phyloP scores from a whole-genome alignment of 1,140 invertebrate genomes.

The Sitobion miscanthi region DNA sequence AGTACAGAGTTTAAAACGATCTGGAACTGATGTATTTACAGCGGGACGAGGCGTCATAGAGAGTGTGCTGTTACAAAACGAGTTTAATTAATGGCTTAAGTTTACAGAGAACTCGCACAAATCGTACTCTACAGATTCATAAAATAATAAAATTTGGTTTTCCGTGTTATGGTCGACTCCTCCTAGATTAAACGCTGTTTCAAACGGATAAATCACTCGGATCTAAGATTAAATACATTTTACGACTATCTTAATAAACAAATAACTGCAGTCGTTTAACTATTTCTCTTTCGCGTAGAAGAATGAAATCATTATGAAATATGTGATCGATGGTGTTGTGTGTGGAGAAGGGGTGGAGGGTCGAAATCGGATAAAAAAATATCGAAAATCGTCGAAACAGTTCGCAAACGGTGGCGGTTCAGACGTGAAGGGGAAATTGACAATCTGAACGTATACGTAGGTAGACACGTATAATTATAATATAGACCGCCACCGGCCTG shows the following conservation, averaged over 20 bases:
- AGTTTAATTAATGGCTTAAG: constrained; percentile 25
- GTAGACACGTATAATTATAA: neutral
- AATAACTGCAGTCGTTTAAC: neutral
- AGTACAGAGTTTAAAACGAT: neutral
- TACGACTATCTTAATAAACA: neutral
- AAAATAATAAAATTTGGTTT: neutral
- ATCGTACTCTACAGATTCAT: neutral
- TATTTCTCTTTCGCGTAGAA: neutral
- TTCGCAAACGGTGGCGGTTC: neutral
- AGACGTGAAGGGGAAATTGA: neutral
- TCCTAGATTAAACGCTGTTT: neutral
- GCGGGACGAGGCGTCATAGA: neutral
- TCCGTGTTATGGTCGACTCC: neutral
- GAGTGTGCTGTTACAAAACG: neutral
- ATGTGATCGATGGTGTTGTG: neutral
- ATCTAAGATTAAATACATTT: neutral
- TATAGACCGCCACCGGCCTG: neutral
- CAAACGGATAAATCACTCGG: neutral
- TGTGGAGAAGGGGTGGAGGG: no score
- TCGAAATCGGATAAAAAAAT: neutral
- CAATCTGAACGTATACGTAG: neutral
- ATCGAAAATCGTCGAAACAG: neutral
- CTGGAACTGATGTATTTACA: neutral
- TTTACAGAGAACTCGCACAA: neutral
- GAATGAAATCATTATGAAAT: neutral